Evolutionary conservation across 2,888 invertebrate species (phyloP).

Genomic region (Autographa pulchrina): DNA sequence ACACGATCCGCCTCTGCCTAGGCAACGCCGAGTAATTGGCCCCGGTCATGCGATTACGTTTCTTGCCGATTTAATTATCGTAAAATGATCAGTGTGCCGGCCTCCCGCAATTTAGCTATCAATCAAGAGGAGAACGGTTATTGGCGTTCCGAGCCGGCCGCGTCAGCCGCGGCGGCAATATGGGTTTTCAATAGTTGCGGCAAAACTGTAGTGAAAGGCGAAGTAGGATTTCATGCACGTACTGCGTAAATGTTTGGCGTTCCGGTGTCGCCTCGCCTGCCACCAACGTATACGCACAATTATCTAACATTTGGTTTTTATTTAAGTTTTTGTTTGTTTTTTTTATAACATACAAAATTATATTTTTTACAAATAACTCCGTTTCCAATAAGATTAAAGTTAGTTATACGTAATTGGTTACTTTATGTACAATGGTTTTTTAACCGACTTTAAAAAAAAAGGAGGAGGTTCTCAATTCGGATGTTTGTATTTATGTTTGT

Average conservation of each 20-base stretch:
- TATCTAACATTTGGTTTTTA: conserved; percentile 18
- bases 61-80: conserved; percentile 88
- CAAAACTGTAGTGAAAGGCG: conserved; percentile 74
- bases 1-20: conserved; percentile 85
- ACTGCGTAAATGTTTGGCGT: conserved; percentile 50
- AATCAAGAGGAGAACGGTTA: conserved; percentile 81
- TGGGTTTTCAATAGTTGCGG: conserved; percentile 75
- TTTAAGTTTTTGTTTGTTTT: background rate
- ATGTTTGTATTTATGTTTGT: too few species aligned
- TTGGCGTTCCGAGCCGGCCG: conserved; percentile 69
- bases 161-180: conserved; percentile 66
- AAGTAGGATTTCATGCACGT: conserved; percentile 58
- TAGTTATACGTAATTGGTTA: background rate
- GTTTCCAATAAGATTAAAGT: background rate
- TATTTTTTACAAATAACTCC: background rate
- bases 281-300: conserved; percentile 40
- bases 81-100: conserved; percentile 87
- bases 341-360: background rate
- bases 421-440: background rate
- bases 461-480: too few species aligned
- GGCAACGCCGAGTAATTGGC: conserved; percentile 85
- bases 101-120: conserved; percentile 88
- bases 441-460: too few species aligned
- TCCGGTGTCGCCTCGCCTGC: conserved; percentile 34
- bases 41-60: conserved; percentile 89